A percentile compares a stretch with the other conserved stretches of the same genome.
phyloP scores from a whole-genome alignment of 2,113 vertebrate species.

The Fregetta grallaria region DNA sequence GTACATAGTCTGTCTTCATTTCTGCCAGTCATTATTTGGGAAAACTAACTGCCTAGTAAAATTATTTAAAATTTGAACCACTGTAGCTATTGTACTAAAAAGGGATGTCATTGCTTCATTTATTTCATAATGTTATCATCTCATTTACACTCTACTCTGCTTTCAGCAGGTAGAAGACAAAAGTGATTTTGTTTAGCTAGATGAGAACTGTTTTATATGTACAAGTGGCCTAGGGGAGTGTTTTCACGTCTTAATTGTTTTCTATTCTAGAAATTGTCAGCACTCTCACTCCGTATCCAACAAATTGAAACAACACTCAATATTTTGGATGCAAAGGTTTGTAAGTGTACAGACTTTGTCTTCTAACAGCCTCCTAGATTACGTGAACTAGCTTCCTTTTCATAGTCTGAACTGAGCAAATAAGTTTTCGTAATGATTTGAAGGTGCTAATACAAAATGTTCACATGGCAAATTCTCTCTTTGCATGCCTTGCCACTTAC shows the following conservation, averaged over 20 bases:
- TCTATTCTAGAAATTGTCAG: conserved; percentile 87
- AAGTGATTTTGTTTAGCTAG: not conserved
- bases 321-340: conserved; percentile 97
- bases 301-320: conserved; percentile 97
- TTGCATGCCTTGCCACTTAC: not conserved
- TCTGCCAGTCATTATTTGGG: not conserved
- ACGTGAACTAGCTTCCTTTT: not conserved
- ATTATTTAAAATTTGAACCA: not conserved
- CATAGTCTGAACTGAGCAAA: not conserved
- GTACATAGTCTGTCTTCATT: not conserved
- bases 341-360: conserved; percentile 20
- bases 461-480: not conserved
- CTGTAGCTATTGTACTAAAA: not conserved
- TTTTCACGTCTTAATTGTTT: conserved; percentile 20
- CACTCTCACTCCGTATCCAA: conserved; percentile 93
- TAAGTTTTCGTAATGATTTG: not conserved
- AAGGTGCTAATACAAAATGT: not conserved
- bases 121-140: not conserved
- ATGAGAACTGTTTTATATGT: not conserved
- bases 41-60: not conserved
- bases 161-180: not conserved
- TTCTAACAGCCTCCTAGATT: not conserved
- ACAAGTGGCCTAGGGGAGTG: not conserved
- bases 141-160: not conserved
- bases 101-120: not conserved